phyloP scores from a whole-genome alignment of 2,888 invertebrate genomes.

The Chrysopilus asiliformis region DNA sequence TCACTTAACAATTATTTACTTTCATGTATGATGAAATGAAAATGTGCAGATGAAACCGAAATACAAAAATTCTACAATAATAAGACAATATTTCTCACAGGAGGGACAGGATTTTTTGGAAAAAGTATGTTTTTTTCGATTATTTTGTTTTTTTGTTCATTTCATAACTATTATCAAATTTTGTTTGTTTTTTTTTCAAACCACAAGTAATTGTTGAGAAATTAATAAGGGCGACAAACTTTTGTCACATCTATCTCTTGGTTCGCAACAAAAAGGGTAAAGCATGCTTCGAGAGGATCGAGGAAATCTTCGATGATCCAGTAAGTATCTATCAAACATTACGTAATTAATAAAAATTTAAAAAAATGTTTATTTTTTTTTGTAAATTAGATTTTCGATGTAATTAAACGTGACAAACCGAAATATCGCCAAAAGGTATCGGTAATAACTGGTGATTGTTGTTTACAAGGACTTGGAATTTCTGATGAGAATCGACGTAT shows the following conservation, averaged over 20 bases:
- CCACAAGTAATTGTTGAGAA: constrained; percentile 44
- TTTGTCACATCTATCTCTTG: constrained; percentile 42
- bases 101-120: constrained; percentile 42
- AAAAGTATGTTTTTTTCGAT: constrained; percentile 26
- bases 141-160: no score
- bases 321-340: no score
- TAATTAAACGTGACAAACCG: constrained; percentile 20
- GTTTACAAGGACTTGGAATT: constrained; percentile 30
- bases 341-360: no score
- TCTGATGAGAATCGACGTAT: constrained; percentile 25
- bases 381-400: constrained; percentile 18
- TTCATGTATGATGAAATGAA: no score
- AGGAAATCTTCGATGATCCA: constrained; percentile 52
- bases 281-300: constrained; percentile 48
- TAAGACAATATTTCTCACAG: constrained; percentile 46
- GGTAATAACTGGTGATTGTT: constrained; percentile 33
- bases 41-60: constrained; percentile 19
- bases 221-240: constrained; percentile 42
- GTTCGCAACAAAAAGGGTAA: constrained; percentile 47
- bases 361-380: constrained; percentile 4
- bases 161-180: no score
- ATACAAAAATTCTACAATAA: constrained; percentile 45
- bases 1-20: no score
- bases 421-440: constrained; percentile 31
- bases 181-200: background rate